Percentiles rank a stretch among this genome's conserved stretches.
Evolutionary conservation across 2,797 vertebrate genomes (phyloP).

Genomic region (Arrhamphus sclerolepis): DNA sequence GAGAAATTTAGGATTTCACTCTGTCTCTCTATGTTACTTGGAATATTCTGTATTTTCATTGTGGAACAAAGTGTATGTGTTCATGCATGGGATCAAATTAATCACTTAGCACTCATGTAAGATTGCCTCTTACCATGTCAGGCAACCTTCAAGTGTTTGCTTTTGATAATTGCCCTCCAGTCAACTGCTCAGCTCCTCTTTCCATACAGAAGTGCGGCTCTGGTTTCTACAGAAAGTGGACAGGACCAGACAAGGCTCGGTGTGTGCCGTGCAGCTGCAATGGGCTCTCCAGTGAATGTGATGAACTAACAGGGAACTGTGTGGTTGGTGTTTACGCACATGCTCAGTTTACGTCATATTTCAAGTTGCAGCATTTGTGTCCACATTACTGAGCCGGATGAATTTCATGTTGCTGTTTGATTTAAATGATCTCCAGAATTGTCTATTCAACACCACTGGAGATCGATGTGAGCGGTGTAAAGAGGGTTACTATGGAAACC

Average conservation of each 20-base stretch:
- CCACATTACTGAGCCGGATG: not conserved
- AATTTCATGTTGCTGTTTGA: conserved; percentile 5
- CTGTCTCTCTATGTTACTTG: not conserved
- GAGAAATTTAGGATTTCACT: not conserved
- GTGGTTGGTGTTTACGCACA: conserved; percentile 77
- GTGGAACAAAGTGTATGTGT: no score
- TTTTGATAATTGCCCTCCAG: conserved; percentile 5
- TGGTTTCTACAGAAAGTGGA: conserved; percentile 83
- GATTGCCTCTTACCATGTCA: not conserved
- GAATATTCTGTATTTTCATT: no score
- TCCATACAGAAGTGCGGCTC: conserved; percentile 78
- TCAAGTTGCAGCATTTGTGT: conserved; percentile 1
- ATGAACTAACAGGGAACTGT: conserved; percentile 84
- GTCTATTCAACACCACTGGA: conserved; percentile 83
- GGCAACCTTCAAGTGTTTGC: not conserved
- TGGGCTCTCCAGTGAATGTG: conserved; percentile 83
- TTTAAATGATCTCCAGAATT: conserved; percentile 77
- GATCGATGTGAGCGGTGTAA: conserved; percentile 85
- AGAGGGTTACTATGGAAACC: conserved; percentile 84
- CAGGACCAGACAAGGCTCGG: conserved; percentile 65
- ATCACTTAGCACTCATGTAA: not conserved
- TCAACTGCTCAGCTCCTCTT: conserved; percentile 6
- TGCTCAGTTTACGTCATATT: not conserved
- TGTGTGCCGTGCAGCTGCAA: conserved; percentile 88
- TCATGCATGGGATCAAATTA: no score